Evolutionary conservation across 2,888 invertebrate species (phyloP).

Genomic region (Idaea aversata): DNA sequence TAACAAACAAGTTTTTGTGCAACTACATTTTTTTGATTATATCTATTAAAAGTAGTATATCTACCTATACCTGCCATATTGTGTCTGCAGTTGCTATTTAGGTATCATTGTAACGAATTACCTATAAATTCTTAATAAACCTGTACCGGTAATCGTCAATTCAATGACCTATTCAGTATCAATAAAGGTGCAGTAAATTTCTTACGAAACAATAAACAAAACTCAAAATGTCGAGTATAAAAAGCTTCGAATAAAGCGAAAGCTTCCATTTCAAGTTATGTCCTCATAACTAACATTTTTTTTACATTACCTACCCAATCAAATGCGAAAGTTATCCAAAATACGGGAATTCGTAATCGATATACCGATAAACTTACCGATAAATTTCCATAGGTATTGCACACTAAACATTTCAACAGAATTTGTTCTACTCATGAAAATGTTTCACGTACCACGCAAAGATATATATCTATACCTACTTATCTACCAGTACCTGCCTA

Average conservation of each 20-base stretch:
- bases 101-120: too few species aligned
- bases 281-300: constrained; percentile 24
- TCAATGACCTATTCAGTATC: not conserved
- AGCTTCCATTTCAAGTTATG: constrained; percentile 17
- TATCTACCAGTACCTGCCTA: constrained; percentile 7
- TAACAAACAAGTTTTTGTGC: too few species aligned
- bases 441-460: constrained; percentile 42
- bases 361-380: constrained; percentile 27
- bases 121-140: too few species aligned
- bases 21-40: too few species aligned
- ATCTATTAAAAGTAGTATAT: too few species aligned
- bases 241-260: not conserved
- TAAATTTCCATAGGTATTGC: constrained; percentile 51
- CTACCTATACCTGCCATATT: too few species aligned
- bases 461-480: not conserved
- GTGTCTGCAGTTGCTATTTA: too few species aligned
- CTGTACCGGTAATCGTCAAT: not conserved
- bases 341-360: constrained; percentile 17
- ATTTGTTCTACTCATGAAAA: constrained; percentile 51
- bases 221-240: not conserved
- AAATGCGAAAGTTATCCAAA: constrained; percentile 25
- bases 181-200: not conserved
- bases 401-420: constrained; percentile 43
- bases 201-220: not conserved
- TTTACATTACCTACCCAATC: constrained; percentile 28